phyloP scores from a whole-genome alignment of 35 echinoderm and acorn worm genomes.

The Patiria miniata region DNA sequence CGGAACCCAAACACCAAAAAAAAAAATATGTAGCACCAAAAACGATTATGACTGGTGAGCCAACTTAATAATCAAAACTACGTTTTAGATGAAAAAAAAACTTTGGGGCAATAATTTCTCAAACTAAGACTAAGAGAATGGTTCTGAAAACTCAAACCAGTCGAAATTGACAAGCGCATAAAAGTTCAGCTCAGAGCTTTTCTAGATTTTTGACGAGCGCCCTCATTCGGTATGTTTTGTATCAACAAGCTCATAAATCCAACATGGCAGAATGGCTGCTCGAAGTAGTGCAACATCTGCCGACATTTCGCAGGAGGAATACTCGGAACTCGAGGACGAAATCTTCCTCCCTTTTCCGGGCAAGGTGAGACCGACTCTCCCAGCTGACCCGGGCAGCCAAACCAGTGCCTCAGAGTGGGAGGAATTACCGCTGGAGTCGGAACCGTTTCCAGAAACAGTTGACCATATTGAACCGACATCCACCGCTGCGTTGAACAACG shows the following conservation, averaged over 20 bases:
- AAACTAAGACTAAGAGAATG: too few relatives aligned
- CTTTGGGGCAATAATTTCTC: too few relatives aligned
- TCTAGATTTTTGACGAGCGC: background rate
- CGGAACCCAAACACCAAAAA: too few relatives aligned
- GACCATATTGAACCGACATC: constrained; percentile 38
- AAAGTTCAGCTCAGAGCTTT: too few relatives aligned
- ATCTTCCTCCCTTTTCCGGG: constrained; percentile 7
- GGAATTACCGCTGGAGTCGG: constrained; percentile 40
- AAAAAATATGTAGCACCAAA: too few relatives aligned
- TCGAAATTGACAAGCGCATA: too few relatives aligned
- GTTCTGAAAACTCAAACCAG: too few relatives aligned
- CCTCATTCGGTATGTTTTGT: background rate
- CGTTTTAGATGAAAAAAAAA: too few relatives aligned
- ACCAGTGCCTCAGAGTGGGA: constrained; percentile 20
- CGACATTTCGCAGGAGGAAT: constrained; percentile 58
- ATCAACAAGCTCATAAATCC: background rate
- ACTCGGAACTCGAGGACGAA: constrained; percentile 55
- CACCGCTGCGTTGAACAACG: constrained; percentile 10
- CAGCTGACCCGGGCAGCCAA: background rate
- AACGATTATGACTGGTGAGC: too few relatives aligned
- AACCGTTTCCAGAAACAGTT: constrained; percentile 28
- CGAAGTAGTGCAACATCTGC: constrained; percentile 45
- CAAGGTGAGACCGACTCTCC: background rate
- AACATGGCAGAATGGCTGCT: constrained; percentile 50
- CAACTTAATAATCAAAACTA: too few relatives aligned